phyloP scores from a whole-genome alignment of 2,113 vertebrate species.

The Phasianus colchicus region DNA sequence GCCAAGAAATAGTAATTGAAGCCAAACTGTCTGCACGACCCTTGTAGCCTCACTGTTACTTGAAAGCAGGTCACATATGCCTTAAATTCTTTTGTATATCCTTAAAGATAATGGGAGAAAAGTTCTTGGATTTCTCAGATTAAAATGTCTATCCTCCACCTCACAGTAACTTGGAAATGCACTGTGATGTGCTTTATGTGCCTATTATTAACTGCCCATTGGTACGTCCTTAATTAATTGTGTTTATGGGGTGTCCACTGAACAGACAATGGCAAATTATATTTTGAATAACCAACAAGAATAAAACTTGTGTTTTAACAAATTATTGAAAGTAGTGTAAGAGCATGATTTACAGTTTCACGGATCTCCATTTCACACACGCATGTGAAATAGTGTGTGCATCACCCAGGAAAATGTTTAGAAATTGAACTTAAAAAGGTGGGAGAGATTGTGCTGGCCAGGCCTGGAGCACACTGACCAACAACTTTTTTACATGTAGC shows the following conservation, averaged over 20 bases:
- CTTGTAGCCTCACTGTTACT: conserved; percentile 42
- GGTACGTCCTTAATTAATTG: not conserved
- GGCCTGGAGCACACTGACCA: not conserved
- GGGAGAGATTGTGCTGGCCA: not conserved
- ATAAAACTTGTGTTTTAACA: conserved; percentile 33
- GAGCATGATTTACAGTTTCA: not conserved
- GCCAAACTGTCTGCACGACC: not conserved
- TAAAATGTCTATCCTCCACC: not conserved
- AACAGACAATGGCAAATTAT: conserved; percentile 11
- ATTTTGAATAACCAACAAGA: conserved; percentile 19
- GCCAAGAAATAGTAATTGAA: not conserved
- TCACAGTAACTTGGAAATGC: not conserved
- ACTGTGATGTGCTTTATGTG: not conserved
- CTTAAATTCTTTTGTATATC: conserved; percentile 4
- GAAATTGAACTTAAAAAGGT: not conserved
- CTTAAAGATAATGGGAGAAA: not conserved
- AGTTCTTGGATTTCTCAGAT: not conserved
- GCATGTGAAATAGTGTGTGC: not conserved
- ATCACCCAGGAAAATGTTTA: not conserved
- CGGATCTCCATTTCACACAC: not conserved
- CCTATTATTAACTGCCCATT: not conserved
- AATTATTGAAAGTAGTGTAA: not conserved
- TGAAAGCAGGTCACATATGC: conserved; percentile 7
- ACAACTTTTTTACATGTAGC: not conserved
- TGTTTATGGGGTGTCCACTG: not conserved